These are phyloP conservation scores for Oostethus manadensis DNA, from an alignment of 2,113 vertebrate genomes.

Conservation along the genomic window DNA sequence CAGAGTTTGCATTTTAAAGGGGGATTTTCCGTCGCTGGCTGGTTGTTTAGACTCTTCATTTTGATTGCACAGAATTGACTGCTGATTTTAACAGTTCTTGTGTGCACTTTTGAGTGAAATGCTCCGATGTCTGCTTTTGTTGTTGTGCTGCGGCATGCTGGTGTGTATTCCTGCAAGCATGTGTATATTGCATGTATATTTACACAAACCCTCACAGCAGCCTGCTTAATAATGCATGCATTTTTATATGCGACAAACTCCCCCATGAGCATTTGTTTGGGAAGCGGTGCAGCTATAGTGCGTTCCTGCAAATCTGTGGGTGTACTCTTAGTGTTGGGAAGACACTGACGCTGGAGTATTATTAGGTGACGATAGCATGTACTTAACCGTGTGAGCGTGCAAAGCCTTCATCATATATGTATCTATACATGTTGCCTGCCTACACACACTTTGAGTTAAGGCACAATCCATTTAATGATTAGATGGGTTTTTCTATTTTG, in stretches of 20 bases:
- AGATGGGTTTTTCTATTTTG: too few species aligned
- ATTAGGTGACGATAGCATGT: slow-evolving; percentile 41
- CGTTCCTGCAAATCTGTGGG: slow-evolving; percentile 1
- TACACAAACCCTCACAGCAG: neutral
- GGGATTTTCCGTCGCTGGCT: too few species aligned
- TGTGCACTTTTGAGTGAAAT: neutral
- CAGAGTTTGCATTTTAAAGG: too few species aligned
- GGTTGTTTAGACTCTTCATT: too few species aligned
- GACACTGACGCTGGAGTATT: slow-evolving; percentile 20
- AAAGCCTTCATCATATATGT: slow-evolving; percentile 21
- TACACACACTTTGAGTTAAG: slow-evolving; percentile 1
- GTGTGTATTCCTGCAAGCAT: neutral
- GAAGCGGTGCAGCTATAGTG: slow-evolving; percentile 7
- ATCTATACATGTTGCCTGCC: slow-evolving; percentile 25
- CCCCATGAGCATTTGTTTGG: slow-evolving; percentile 14
- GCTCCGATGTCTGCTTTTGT: neutral
- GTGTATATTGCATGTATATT: slow-evolving; percentile 7
- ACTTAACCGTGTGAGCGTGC: slow-evolving; percentile 9
- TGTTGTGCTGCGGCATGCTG: slow-evolving; percentile 1
- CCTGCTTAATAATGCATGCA: slow-evolving; percentile 11
- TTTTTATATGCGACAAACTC: slow-evolving; percentile 5
- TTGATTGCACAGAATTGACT: too few species aligned
- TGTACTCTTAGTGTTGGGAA: slow-evolving; percentile 9
- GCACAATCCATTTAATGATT: too few species aligned
- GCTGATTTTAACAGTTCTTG: too few species aligned